Conservation (phyloP, 2,888 invertebrate genomes). For the Eilema caniola region DNA sequence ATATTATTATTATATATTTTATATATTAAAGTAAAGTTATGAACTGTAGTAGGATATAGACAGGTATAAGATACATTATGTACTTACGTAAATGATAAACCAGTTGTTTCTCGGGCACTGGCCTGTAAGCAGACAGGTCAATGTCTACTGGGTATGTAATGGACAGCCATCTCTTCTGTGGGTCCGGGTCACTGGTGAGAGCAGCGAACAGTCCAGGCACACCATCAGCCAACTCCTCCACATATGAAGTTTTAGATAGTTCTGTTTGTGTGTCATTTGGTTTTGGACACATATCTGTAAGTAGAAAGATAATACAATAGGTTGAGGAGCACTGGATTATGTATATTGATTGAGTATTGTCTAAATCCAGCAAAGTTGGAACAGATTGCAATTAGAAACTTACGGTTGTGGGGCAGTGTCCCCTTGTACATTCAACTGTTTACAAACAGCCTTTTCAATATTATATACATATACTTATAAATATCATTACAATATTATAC, state of each 20-base stretch:
- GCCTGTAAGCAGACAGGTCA: constrained; percentile 89
- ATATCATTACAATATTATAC: no score
- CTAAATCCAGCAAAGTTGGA: no score
- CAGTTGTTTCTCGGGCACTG: constrained; percentile 89
- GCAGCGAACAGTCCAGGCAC: constrained; percentile 94
- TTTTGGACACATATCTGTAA: constrained; percentile 95
- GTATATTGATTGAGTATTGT: no score
- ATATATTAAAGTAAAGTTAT: neutral
- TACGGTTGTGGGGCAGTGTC: neutral
- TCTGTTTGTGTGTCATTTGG: constrained; percentile 92
- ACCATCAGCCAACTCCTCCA: constrained; percentile 94
- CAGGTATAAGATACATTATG: no score
- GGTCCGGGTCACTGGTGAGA: constrained; percentile 92
- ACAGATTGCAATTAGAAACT: no score
- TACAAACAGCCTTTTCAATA: no score
- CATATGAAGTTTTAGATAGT: constrained; percentile 92
- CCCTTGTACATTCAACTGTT: neutral
- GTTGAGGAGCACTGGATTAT: neutral
- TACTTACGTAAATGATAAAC: constrained; percentile 91
- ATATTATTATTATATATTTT: no score
- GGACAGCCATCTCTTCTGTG: constrained; percentile 93
- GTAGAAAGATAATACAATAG: neutral
- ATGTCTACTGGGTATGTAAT: constrained; percentile 93
- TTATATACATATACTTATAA: no score
- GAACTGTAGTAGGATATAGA: no score